These are phyloP conservation scores for Penaeus chinensis DNA, from an alignment of 1,140 invertebrate species.

Conservation along the genomic window DNA sequence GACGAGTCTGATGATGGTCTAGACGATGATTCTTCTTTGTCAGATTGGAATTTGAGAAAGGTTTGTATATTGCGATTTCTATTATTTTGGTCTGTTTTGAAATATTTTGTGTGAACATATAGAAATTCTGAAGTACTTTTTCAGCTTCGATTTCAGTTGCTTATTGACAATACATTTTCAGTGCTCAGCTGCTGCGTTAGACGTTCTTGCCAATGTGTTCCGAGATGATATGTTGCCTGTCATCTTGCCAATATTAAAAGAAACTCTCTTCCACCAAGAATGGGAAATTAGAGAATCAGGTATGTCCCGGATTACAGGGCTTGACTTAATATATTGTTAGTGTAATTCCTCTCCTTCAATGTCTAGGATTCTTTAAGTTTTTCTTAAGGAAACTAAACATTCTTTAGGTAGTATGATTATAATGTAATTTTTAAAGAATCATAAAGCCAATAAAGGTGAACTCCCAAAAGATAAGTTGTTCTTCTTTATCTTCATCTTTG, in stretches of 20 bases:
- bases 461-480: no score
- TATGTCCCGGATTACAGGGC: neutral
- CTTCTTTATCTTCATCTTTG: no score
- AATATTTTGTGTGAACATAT: neutral
- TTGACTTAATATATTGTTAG: no score
- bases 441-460: no score
- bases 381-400: no score
- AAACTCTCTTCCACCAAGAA: constrained; percentile 93
- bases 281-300: constrained; percentile 97
- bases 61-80: constrained; percentile 36
- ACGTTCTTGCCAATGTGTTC: constrained; percentile 97
- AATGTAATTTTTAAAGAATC: no score
- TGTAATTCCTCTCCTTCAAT: neutral
- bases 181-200: constrained; percentile 97
- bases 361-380: neutral
- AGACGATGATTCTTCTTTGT: constrained; percentile 91
- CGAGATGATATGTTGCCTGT: constrained; percentile 93
- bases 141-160: constrained; percentile 8
- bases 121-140: constrained; percentile 30
- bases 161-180: constrained; percentile 68
- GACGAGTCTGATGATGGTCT: constrained; percentile 82
- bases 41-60: constrained; percentile 83
- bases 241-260: constrained; percentile 95
- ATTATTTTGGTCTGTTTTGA: no score
- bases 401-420: no score